Percentiles rank a stretch among this genome's conserved stretches.
These are phyloP conservation scores for Phrynocephalus vlangalii DNA, from an alignment of 2,797 vertebrate species.

Conservation along the genomic window DNA sequence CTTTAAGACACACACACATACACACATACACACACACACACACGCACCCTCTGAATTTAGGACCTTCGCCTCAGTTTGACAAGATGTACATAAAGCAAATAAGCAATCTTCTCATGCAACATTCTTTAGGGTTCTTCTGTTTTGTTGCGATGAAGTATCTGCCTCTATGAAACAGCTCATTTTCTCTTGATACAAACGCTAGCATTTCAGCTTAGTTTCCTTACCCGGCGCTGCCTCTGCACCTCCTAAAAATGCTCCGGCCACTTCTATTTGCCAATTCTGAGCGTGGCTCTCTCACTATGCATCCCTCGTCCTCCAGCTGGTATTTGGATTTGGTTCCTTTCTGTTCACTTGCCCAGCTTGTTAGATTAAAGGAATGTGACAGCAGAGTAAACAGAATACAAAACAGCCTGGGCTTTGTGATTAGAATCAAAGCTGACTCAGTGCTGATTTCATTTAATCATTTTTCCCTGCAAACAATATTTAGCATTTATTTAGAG, in stretches of 20 bases:
- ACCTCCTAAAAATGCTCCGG: not conserved
- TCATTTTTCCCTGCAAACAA: constrained; percentile 5
- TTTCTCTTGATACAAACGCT: not conserved
- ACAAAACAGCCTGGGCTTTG: constrained; percentile 8
- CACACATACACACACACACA: too few relatives aligned
- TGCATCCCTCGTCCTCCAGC: not conserved
- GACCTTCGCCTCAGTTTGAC: not conserved
- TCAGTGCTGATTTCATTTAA: constrained; percentile 33
- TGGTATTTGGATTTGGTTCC: fast-evolving
- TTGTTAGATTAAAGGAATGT: constrained; percentile 20
- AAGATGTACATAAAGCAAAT: constrained; percentile 5
- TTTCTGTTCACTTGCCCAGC: constrained; percentile 11
- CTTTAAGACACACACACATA: constrained; percentile 28
- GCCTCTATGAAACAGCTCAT: not conserved
- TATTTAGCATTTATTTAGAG: constrained; percentile 16
- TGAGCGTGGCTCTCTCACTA: fast-evolving
- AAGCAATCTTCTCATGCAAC: not conserved
- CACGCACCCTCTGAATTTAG: not conserved
- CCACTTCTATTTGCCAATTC: fast-evolving
- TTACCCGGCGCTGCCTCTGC: not conserved
- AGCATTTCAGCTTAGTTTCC: not conserved
- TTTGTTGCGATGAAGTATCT: too few relatives aligned
- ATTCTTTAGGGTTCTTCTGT: not conserved
- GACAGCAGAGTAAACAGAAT: constrained; percentile 34
- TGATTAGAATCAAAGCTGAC: constrained; percentile 33